Conservation (phyloP, 2,888 invertebrate species). For the Gryllus longicercus region DNA sequence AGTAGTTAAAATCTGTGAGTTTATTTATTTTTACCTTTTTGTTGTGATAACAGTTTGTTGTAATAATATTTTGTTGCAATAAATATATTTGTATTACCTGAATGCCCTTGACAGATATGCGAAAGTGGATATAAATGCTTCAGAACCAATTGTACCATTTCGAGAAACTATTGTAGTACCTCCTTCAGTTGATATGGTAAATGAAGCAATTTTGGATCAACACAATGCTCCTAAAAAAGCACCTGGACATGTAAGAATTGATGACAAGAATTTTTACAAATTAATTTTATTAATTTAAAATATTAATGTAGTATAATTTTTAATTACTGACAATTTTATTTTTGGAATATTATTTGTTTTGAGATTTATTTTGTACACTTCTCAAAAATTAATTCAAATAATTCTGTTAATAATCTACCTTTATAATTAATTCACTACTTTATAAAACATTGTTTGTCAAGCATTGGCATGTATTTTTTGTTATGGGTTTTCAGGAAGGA, state of each 20-base stretch:
- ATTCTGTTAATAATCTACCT: too few species aligned
- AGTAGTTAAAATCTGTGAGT: too few species aligned
- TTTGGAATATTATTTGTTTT: too few species aligned
- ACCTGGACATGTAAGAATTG: too few species aligned
- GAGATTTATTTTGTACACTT: too few species aligned
- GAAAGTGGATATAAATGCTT: constrained; percentile 81
- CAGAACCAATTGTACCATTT: constrained; percentile 94
- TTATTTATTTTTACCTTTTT: neutral
- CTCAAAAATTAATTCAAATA: too few species aligned
- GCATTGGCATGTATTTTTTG: neutral
- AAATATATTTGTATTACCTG: neutral
- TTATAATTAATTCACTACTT: too few species aligned
- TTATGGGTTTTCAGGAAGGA: constrained; percentile 41
- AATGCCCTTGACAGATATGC: constrained; percentile 61
- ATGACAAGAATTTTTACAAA: too few species aligned
- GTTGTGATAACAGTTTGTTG: neutral
- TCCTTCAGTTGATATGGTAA: constrained; percentile 78
- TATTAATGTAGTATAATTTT: too few species aligned
- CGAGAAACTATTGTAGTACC: constrained; percentile 86
- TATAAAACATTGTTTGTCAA: too few species aligned
- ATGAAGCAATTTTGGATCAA: constrained; percentile 72
- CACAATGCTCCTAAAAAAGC: constrained; percentile 47
- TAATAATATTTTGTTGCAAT: neutral
- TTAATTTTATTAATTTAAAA: too few species aligned
- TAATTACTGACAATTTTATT: too few species aligned